A percentile compares a stretch with the other conserved stretches of the same genome.
phyloP scores from a whole-genome alignment of 2,888 invertebrate genomes.

The Slavum lentiscoides region DNA sequence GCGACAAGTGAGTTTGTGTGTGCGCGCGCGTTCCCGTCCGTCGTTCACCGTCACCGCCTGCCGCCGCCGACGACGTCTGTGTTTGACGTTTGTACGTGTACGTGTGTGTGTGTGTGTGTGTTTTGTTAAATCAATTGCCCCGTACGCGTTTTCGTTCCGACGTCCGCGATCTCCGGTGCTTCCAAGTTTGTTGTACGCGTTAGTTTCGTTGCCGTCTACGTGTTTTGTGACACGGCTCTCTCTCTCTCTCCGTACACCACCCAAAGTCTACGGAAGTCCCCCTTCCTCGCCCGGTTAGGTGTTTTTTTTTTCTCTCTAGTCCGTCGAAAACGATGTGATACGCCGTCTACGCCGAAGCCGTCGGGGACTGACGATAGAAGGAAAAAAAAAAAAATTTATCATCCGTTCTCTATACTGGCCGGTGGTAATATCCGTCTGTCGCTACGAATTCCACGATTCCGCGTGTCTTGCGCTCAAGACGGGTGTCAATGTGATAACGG shows the following conservation, averaged over 20 bases:
- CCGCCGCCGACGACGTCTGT: neutral
- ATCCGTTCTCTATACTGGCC: too few relatives aligned
- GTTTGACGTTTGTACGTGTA: neutral
- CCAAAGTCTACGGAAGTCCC: too few relatives aligned
- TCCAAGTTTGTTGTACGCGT: neutral
- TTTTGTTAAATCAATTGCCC: conserved; percentile 49
- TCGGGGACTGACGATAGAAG: too few relatives aligned
- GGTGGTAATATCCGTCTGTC: neutral
- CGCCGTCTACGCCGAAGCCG: neutral
- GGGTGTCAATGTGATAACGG: conserved; percentile 13
- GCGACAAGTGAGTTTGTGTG: conserved; percentile 48
- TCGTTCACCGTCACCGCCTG: conserved; percentile 6
- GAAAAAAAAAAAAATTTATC: too few relatives aligned
- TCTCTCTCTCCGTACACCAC: too few relatives aligned
- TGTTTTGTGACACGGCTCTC: too few relatives aligned
- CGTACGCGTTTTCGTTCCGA: conserved; percentile 16
- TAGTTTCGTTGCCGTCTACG: too few relatives aligned
- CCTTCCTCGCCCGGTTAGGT: too few relatives aligned
- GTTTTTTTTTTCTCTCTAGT: neutral
- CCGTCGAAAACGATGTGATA: neutral
- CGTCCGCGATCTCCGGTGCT: neutral
- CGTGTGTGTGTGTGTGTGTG: conserved; percentile 1
- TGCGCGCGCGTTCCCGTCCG: conserved; percentile 11
- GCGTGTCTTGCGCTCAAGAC: neutral
- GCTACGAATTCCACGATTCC: neutral